Base-by-base conservation (phyloP, 1,140 invertebrate genomes). In the Pseudoatta argentina region DNA sequence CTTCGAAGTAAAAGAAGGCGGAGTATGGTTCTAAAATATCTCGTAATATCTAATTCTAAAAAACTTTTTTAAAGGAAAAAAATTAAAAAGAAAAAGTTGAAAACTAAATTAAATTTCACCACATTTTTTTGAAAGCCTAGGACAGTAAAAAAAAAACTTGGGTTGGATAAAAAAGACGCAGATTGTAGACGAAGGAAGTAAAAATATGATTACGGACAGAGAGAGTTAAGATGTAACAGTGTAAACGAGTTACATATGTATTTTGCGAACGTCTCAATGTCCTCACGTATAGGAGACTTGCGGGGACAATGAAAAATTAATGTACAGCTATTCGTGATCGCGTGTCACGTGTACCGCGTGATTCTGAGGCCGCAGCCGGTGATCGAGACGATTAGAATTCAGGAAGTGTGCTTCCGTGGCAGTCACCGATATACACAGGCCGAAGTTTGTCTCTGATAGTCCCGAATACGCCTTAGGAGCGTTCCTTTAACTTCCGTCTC, bases 301-400 rank as follows among this genome's bases (percentile, higher is more conserved):
- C 12, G 27, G 27, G 30, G 16, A 82, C 53, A 27, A 2, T 24
- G 48, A 51, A 34, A 82, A 72, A 82, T 72, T 59, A 73, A 61
- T 61, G 66, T 30, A 44, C 63, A 16, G 8, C 18, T 16, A 72
- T 55, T 82, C 51, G 51, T 27, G 39, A 69, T 53, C 63, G 64
- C 34, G 12, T 21, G 55, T 8, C 63, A 30, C 14, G 61, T 34
- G 44, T 27, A 21, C 34, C 51, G 77, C n/a, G 63, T 30, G 63
- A 44, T 72, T 59, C 34, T n/a, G 48, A 51, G 14, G 3, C 14
- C 39, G 67, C 51, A 63, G 51, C 34, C 57, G 34, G 14, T 66
- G 81, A 87, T 85, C 24, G 71, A 12, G 30, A 39, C 63, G 72
- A 87, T 87, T 78, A 86, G 83, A 78, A 86, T 87, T 71, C 82